Evolutionary conservation across 2,113 vertebrate genomes (phyloP).

Genomic region (Chitala chitala): DNA sequence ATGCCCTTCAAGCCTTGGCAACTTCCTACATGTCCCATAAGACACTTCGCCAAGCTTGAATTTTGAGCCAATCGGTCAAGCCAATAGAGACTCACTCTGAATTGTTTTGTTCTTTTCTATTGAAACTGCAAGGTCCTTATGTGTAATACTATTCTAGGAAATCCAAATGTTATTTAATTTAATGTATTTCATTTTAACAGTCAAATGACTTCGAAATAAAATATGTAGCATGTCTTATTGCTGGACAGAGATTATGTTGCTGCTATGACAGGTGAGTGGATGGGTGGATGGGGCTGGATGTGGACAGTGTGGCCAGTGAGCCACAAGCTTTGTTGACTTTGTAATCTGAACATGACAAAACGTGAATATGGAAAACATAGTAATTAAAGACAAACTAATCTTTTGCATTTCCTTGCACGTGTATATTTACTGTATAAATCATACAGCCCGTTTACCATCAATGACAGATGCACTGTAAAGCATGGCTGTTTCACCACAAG

Average conservation of each 20-base stretch:
- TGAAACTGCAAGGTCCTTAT: slow-evolving; percentile 33
- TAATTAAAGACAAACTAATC: no score
- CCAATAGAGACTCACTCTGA: not conserved
- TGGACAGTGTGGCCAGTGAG: no score
- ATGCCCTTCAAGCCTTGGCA: not conserved
- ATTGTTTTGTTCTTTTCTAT: no score
- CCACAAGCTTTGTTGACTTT: slow-evolving; percentile 17
- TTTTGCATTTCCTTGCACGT: no score
- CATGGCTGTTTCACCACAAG: not conserved
- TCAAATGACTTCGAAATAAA: slow-evolving; percentile 30
- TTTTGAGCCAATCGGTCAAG: not conserved
- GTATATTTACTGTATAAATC: no score
- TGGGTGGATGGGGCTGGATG: no score
- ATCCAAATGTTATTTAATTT: not conserved
- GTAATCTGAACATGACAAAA: not conserved
- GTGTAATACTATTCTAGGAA: not conserved
- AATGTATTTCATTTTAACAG: slow-evolving; percentile 25
- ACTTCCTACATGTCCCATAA: not conserved
- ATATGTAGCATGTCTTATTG: no score
- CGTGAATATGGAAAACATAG: no score
- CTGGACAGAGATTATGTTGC: no score
- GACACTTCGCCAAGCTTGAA: not conserved
- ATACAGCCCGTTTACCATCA: not conserved
- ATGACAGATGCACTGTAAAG: not conserved
- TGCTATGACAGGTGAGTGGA: not conserved